Percentiles rank a stretch among this genome's conserved stretches.
phyloP scores from a whole-genome alignment of 1,140 invertebrate genomes.

The Cardiocondyla obscurior region DNA sequence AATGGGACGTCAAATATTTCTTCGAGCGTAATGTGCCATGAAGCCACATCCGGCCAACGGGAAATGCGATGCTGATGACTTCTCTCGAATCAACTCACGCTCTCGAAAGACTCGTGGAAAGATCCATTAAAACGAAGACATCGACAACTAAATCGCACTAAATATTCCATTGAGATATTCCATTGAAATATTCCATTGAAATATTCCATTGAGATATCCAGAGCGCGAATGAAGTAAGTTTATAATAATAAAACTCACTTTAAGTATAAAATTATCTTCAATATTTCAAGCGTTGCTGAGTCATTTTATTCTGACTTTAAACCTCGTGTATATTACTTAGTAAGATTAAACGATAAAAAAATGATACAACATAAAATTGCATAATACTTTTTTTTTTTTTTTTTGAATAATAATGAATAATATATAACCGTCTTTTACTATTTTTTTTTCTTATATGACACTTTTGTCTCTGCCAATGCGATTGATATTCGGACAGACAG shows the following conservation, averaged over 20 bases:
- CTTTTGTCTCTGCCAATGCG: neutral
- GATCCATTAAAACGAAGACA: neutral
- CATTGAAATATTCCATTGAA: neutral
- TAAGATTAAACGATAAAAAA: neutral
- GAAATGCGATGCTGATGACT: conserved; percentile 9
- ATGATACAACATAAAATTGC: neutral
- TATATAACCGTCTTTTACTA: neutral
- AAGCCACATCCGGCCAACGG: neutral
- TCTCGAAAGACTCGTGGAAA: neutral
- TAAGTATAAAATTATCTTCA: neutral
- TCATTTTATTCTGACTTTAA: neutral
- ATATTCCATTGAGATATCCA: neutral
- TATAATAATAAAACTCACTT: neutral
- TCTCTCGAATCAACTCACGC: neutral
- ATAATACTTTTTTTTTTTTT: no score
- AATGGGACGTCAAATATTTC: conserved; percentile 29
- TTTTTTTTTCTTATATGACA: neutral
- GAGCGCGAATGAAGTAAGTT: neutral
- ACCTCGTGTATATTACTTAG: neutral
- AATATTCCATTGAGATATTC: neutral
- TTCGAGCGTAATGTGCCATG: neutral
- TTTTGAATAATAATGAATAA: neutral
- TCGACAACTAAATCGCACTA: neutral
- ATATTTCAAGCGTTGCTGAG: neutral
- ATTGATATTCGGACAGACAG: no score